Base-by-base conservation (phyloP, 2,888 invertebrate species). In the Oscheius sp. region DNA sequence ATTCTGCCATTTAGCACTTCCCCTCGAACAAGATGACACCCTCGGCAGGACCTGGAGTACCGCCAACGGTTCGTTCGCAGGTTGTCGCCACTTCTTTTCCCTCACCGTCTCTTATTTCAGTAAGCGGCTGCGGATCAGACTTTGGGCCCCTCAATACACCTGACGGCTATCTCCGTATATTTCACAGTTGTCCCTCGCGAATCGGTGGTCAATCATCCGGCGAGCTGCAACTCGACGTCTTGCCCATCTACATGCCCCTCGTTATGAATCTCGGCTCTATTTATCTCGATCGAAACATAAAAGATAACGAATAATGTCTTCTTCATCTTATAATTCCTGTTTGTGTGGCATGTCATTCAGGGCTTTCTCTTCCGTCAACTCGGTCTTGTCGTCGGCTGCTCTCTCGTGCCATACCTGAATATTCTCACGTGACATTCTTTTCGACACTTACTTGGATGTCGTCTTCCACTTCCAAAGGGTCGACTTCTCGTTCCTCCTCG, bases 101-200 rank as follows among this genome's bases (percentile, higher is more conserved):
- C 46, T 12, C n/a, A 16, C 13, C 13, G 25, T n/a, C 46, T 29
- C 23, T 7, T n/a, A n/a, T 68, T 72, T 23, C 45, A 74, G 82
- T 82, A 0, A 78, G 77, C 45, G 82, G 82, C 12, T 82, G 82
- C 68, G 82, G 79, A 6, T 77, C 77, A n/a, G 82, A 82, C 45
- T 80, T 82, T 41, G 82, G 82, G 3, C 82, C 82, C 12, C 69
- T 82, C 35, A 82, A 82, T 56, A 80, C 78, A 9, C 82, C 82
- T 0, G 82, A 82, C 23, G 80, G 77, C 5, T 82, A 77, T 69
- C 68, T 82, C 12, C 73, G 71, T 27, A 79, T 82, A n/a, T 71
- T 72, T 59, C 82, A 82, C 63, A 43, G 52, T 18, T 82, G 82
- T 52, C 82, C 78, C 6, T 76, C 78, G 69, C 21, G 73, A 1